Evolutionary conservation across 2,113 vertebrate species (phyloP).

Genomic region (Puntigrus tetrazona): DNA sequence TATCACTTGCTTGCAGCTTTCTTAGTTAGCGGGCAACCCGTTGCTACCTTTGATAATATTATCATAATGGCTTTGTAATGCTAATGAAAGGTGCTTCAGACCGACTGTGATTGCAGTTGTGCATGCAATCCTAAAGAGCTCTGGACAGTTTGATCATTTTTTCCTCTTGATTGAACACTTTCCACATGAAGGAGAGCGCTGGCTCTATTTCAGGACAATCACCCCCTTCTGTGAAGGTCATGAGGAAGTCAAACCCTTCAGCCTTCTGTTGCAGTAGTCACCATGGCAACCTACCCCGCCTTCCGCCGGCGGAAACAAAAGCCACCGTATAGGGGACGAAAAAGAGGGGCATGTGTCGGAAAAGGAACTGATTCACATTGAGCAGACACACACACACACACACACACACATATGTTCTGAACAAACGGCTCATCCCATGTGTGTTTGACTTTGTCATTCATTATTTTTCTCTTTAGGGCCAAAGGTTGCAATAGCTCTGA

Average conservation of each 20-base stretch:
- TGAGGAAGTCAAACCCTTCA: conserved; percentile 60
- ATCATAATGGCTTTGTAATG: conserved; percentile 74
- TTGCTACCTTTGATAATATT: conserved; percentile 69
- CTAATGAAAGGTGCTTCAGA: conserved; percentile 68
- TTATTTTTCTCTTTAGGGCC: conserved; percentile 28
- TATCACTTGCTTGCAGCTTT: conserved; percentile 13
- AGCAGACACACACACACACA: conserved; percentile 33
- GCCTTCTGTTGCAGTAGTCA: conserved; percentile 64
- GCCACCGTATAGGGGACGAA: conserved; percentile 47
- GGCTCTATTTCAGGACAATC: conserved; percentile 52
- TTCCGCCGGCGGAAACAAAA: conserved; percentile 58
- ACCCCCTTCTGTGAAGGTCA: conserved; percentile 68
- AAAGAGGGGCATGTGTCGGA: conserved; percentile 39
- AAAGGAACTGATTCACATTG: conserved; percentile 31
- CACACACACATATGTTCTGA: conserved; percentile 44
- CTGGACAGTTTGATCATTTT: conserved; percentile 21
- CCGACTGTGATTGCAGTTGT: conserved; percentile 52
- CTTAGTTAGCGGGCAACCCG: conserved; percentile 57
- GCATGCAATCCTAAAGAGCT: neutral
- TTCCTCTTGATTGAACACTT: conserved; percentile 37
- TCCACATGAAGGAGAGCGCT: conserved; percentile 7
- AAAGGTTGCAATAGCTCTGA: conserved; percentile 43
- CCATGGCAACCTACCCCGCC: conserved; percentile 57
- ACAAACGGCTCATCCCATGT: conserved; percentile 27
- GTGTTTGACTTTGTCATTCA: conserved; percentile 21